These are phyloP conservation scores for Cephonodes hylas DNA, from an alignment of 2,888 invertebrate genomes.

Conservation along the genomic window DNA sequence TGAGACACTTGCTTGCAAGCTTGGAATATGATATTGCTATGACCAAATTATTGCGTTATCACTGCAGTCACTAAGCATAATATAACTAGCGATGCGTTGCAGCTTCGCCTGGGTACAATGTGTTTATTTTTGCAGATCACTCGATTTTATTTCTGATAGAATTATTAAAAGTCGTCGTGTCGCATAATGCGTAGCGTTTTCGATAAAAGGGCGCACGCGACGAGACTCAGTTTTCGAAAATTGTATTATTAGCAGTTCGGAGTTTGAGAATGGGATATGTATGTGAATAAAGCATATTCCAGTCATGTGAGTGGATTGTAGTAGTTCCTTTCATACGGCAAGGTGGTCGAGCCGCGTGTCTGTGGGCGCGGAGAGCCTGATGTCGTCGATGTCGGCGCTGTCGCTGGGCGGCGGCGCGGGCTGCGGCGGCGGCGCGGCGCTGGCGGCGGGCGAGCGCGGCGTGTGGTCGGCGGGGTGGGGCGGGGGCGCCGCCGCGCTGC, in stretches of 20 bases:
- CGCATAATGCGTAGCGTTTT: too few relatives aligned
- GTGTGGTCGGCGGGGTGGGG: conserved; percentile 45
- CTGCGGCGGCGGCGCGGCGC: conserved; percentile 32
- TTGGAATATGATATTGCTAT: background rate
- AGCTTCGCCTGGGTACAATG: too few relatives aligned
- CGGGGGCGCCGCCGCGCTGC: conserved; percentile 32
- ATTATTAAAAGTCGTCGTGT: too few relatives aligned
- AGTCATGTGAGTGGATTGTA: background rate
- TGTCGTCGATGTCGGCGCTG: conserved; percentile 52
- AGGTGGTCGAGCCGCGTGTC: conserved; percentile 53
- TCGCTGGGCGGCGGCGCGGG: conserved; percentile 31
- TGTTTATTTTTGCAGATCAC: too few relatives aligned
- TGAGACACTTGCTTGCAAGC: background rate
- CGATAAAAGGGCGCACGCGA: too few relatives aligned
- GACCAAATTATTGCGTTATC: background rate
- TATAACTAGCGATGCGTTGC: too few relatives aligned
- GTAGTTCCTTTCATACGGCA: background rate
- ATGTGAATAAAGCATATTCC: too few relatives aligned
- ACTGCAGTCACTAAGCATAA: too few relatives aligned
- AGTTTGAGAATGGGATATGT: too few relatives aligned
- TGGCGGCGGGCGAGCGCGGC: conserved; percentile 35
- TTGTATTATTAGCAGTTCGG: too few relatives aligned
- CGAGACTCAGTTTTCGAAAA: too few relatives aligned
- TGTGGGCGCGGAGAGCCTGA: conserved; percentile 47
- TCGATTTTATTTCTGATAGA: too few relatives aligned